These are phyloP conservation scores for Apotomis betuletana DNA, from an alignment of 2,888 invertebrate species.

Conservation along the genomic window DNA sequence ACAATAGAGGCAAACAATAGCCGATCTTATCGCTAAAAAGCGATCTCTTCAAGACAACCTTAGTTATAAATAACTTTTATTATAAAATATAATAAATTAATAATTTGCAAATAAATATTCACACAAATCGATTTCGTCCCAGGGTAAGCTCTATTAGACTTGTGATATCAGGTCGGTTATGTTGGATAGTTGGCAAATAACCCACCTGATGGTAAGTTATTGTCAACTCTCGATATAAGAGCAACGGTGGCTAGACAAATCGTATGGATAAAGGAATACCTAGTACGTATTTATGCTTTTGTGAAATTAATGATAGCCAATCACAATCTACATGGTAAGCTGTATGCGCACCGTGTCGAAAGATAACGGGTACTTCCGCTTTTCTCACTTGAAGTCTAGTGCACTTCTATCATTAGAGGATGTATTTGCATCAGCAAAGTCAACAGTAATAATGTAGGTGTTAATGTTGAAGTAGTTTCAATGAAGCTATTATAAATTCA, in stretches of 20 bases:
- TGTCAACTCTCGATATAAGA: too few species aligned
- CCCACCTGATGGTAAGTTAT: too few species aligned
- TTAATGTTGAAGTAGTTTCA: neutral
- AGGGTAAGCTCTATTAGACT: too few species aligned
- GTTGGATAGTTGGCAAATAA: too few species aligned
- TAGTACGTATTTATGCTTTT: neutral
- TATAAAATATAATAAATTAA: too few species aligned
- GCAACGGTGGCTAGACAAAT: neutral
- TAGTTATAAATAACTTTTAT: too few species aligned
- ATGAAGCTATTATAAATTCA: neutral
- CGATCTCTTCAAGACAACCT: too few species aligned
- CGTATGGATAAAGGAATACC: neutral
- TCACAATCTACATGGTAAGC: neutral
- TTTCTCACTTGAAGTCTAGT: constrained; percentile 12
- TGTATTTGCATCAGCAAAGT: constrained; percentile 6
- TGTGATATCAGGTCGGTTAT: too few species aligned
- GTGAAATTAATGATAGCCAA: neutral
- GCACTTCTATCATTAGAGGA: neutral
- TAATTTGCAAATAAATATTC: too few species aligned
- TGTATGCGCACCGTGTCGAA: neutral
- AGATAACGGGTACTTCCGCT: neutral
- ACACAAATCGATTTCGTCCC: too few species aligned
- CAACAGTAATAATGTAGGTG: neutral
- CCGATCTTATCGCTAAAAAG: too few species aligned
- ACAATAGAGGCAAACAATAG: too few species aligned